Evolutionary conservation across 2,888 invertebrate genomes (phyloP).

Genomic region (Noctua comes): DNA sequence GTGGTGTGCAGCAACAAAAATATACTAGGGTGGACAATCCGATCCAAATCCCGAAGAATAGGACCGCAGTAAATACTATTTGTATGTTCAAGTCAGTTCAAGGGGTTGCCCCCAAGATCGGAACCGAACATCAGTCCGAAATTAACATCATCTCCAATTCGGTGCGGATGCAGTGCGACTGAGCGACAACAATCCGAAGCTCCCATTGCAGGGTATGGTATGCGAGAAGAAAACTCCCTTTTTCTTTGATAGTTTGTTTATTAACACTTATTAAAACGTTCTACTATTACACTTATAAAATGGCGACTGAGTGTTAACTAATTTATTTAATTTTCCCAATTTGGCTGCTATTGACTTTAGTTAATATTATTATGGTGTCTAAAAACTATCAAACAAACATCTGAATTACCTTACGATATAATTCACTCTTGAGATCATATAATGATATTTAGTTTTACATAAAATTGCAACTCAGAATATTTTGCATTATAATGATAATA

Average conservation of each 20-base stretch:
- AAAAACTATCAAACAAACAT: slow-evolving; percentile 69
- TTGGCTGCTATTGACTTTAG: slow-evolving; percentile 73
- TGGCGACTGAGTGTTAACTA: slow-evolving; percentile 79
- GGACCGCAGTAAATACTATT: too few species aligned
- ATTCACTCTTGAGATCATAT: slow-evolving; percentile 79
- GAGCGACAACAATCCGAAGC: background rate
- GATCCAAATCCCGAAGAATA: too few species aligned
- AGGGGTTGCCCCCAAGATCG: background rate
- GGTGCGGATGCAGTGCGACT: background rate
- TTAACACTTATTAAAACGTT: slow-evolving; percentile 87
- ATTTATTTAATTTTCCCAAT: slow-evolving; percentile 73
- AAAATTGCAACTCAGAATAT: slow-evolving; percentile 63
- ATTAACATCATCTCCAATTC: background rate
- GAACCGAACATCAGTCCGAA: background rate
- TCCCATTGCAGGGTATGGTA: background rate
- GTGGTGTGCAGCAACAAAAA: background rate
- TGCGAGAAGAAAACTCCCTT: slow-evolving; percentile 30
- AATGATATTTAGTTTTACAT: slow-evolving; percentile 68
- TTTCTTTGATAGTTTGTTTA: slow-evolving; percentile 80
- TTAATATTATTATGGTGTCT: slow-evolving; percentile 59
- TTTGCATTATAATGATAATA: slow-evolving; percentile 54
- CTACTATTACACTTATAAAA: slow-evolving; percentile 86
- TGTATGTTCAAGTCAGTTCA: too few species aligned
- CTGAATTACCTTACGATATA: slow-evolving; percentile 68
- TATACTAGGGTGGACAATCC: too few species aligned